Conservation (phyloP, 2,888 invertebrate species). For the Anaspis maculata region DNA sequence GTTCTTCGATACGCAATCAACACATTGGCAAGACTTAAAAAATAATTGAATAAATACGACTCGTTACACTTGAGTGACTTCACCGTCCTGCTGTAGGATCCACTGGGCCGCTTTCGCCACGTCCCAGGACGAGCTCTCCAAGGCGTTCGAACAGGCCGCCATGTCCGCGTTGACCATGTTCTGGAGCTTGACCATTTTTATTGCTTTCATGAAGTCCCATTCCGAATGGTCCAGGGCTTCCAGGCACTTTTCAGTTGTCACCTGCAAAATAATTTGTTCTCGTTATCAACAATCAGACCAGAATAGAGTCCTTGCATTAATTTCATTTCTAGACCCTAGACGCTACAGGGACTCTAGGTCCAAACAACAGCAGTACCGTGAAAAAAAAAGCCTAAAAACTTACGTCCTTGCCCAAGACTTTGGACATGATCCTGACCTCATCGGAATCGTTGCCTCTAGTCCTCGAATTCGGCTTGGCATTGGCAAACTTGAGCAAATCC, state of each 20-base stretch:
- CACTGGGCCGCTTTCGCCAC: slow-evolving; percentile 58
- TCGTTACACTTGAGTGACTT: slow-evolving; percentile 33
- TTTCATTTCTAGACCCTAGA: too few relatives aligned
- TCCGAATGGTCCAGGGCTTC: slow-evolving; percentile 72
- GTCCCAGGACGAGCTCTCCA: slow-evolving; percentile 57
- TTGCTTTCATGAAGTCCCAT: slow-evolving; percentile 85
- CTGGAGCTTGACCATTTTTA: slow-evolving; percentile 69
- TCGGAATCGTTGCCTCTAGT: slow-evolving; percentile 82
- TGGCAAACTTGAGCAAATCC: slow-evolving; percentile 81
- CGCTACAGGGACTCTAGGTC: too few relatives aligned
- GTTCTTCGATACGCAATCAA: too few relatives aligned
- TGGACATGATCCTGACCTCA: slow-evolving; percentile 86
- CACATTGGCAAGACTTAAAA: slow-evolving; percentile 22
- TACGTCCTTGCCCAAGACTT: slow-evolving; percentile 71
- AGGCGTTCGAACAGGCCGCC: slow-evolving; percentile 44
- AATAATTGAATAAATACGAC: slow-evolving; percentile 14
- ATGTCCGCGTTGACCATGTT: slow-evolving; percentile 38
- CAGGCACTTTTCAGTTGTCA: slow-evolving; percentile 67
- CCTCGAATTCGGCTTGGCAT: slow-evolving; percentile 71
- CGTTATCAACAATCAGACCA: too few relatives aligned
- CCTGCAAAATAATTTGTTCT: too few relatives aligned
- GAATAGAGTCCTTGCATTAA: too few relatives aligned
- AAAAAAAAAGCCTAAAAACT: slow-evolving; percentile 24
- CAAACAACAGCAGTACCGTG: background rate
- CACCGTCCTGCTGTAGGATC: slow-evolving; percentile 44